These are phyloP conservation scores for Drosophila formosana DNA, from an alignment of 2,888 invertebrate genomes.

Conservation along the genomic window DNA sequence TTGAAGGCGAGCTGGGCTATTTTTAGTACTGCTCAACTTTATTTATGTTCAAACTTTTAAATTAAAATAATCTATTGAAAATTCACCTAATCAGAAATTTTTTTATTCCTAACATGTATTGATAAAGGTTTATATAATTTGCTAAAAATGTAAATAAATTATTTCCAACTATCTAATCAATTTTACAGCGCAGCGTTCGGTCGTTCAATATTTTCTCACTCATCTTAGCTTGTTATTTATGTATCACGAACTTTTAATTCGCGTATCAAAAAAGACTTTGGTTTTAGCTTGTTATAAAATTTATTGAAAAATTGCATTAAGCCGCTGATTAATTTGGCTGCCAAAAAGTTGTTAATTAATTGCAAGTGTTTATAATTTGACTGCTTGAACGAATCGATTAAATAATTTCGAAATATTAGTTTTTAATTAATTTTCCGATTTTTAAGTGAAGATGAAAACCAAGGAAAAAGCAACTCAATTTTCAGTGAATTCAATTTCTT, in stretches of 20 bases:
- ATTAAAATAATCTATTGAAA: too few species aligned
- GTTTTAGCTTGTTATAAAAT: not conserved
- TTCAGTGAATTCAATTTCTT: not conserved
- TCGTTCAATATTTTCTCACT: not conserved
- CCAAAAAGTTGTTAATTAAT: conserved; percentile 23
- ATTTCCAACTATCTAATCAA: too few species aligned
- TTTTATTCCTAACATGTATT: too few species aligned
- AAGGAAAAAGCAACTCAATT: too few species aligned
- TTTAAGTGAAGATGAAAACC: too few species aligned
- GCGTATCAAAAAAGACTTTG: conserved; percentile 21
- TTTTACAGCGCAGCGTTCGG: not conserved
- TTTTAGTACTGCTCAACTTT: not conserved
- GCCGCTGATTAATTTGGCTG: conserved; percentile 27
- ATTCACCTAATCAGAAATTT: too few species aligned
- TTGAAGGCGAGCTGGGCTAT: not conserved
- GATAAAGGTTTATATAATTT: too few species aligned
- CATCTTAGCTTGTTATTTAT: conserved; percentile 51
- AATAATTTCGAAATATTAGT: conserved; percentile 2
- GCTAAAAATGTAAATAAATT: too few species aligned
- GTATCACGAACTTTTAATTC: conserved; percentile 47
- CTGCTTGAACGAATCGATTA: not conserved
- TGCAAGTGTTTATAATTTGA: conserved; percentile 14
- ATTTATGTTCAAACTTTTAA: not conserved
- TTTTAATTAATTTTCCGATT: conserved; percentile 12
- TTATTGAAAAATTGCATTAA: conserved; percentile 16